Conservation (phyloP, 1,140 invertebrate species). For the Metaphire vulgaris region DNA sequence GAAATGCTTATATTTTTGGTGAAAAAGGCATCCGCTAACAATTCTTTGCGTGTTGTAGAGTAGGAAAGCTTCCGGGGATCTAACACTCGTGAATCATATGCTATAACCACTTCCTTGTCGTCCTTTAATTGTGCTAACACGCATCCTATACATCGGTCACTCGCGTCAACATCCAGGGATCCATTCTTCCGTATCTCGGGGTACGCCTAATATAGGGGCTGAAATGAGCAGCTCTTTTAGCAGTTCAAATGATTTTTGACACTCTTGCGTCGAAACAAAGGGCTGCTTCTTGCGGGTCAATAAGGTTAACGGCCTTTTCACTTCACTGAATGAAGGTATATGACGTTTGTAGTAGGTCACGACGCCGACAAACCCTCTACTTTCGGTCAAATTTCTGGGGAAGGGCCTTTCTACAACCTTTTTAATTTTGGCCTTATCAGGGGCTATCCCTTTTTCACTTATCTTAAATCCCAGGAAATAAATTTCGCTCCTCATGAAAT, state of each 20-base stretch:
- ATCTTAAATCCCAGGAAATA: constrained; percentile 39
- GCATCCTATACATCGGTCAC: constrained; percentile 39
- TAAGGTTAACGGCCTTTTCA: constrained; percentile 21
- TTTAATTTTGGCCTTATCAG: constrained; percentile 40
- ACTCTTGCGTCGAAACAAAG: constrained; percentile 5
- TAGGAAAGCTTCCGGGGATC: constrained; percentile 11
- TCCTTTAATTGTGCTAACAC: constrained; percentile 37
- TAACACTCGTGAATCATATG: not conserved
- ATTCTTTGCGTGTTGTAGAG: constrained; percentile 26
- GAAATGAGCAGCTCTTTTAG: constrained; percentile 23
- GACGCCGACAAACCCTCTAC: constrained; percentile 41
- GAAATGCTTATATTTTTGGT: not conserved
- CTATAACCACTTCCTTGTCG: not conserved
- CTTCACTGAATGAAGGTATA: constrained; percentile 33
- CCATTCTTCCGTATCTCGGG: constrained; percentile 19
- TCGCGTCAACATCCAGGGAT: constrained; percentile 43
- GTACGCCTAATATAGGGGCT: constrained; percentile 27
- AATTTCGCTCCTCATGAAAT: constrained; percentile 33
- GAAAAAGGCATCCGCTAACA: constrained; percentile 27
- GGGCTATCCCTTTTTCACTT: constrained; percentile 33
- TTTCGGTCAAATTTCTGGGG: constrained; percentile 37
- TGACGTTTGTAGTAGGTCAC: constrained; percentile 38
- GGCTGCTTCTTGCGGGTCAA: not conserved
- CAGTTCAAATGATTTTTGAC: constrained; percentile 22
- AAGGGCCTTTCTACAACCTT: constrained; percentile 37